A percentile compares a stretch with the other conserved stretches of the same genome.
Conservation (phyloP, 2,888 invertebrate species). For the Tetranychus piercei region DNA sequence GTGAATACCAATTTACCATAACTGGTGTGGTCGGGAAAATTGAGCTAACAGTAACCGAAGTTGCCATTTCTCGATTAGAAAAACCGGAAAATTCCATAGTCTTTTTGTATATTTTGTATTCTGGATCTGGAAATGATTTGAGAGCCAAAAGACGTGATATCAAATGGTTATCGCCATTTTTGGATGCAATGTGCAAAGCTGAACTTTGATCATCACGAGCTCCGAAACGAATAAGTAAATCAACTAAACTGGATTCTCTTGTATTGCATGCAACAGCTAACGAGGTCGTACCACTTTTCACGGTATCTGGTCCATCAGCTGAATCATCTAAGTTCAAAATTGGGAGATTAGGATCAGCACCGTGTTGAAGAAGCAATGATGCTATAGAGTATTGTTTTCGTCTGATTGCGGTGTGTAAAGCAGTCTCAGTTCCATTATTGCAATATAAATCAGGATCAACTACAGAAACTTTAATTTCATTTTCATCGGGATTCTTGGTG, state of each 20-base stretch:
- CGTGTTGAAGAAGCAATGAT: constrained; percentile 48
- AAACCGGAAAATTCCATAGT: constrained; percentile 44
- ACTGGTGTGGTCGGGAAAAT: constrained; percentile 65
- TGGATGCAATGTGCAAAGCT: constrained; percentile 57
- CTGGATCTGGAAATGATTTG: constrained; percentile 68
- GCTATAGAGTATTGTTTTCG: constrained; percentile 54
- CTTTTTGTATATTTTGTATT: constrained; percentile 76
- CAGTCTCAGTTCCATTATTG: constrained; percentile 51
- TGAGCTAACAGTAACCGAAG: constrained; percentile 46
- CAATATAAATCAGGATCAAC: constrained; percentile 54
- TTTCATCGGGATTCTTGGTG: background rate
- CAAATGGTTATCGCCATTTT: constrained; percentile 52
- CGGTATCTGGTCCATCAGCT: background rate
- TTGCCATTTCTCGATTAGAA: constrained; percentile 23
- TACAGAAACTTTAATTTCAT: constrained; percentile 41
- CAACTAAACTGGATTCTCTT: constrained; percentile 50
- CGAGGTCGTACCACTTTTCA: background rate
- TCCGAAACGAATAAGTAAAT: constrained; percentile 54
- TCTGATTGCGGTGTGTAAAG: constrained; percentile 60
- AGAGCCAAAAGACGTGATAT: constrained; percentile 64
- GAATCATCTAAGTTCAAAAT: background rate
- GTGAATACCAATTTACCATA: constrained; percentile 59
- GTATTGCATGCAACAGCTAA: constrained; percentile 46
- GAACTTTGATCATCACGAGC: constrained; percentile 69
- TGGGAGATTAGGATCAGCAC: constrained; percentile 58